Percentiles rank a stretch among this genome's conserved stretches.
Conservation (phyloP, 2,113 vertebrate species). For the Triplophysa siluroides region DNA sequence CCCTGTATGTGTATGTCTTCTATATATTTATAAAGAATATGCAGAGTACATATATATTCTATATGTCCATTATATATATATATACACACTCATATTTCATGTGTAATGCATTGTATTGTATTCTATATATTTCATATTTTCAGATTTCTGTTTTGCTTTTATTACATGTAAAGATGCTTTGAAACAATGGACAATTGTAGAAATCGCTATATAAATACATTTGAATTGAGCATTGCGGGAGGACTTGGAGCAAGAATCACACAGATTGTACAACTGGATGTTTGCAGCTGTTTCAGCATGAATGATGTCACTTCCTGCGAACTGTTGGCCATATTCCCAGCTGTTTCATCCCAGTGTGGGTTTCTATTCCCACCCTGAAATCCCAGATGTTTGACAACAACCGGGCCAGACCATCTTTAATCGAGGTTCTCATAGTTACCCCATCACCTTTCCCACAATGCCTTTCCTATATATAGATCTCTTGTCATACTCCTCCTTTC, state of each 20-base stretch:
- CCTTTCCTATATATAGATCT: constrained; percentile 57
- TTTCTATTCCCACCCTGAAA: constrained; percentile 78
- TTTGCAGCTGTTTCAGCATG: constrained; percentile 51
- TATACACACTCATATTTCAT: too few relatives aligned
- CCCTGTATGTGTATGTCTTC: too few relatives aligned
- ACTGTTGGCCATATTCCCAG: constrained; percentile 67
- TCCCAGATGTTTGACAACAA: constrained; percentile 76
- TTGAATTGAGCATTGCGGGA: background rate
- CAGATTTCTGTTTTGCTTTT: too few relatives aligned
- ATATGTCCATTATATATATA: too few relatives aligned
- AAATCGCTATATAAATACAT: too few relatives aligned
- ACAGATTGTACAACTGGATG: background rate
- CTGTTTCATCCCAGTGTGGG: constrained; percentile 67
- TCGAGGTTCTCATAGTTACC: constrained; percentile 56
- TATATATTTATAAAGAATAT: too few relatives aligned
- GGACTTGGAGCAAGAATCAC: background rate
- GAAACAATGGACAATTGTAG: too few relatives aligned
- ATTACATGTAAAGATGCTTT: too few relatives aligned
- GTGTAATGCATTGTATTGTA: too few relatives aligned
- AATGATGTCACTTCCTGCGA: constrained; percentile 72
- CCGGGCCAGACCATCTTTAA: constrained; percentile 69
- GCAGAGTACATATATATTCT: too few relatives aligned
- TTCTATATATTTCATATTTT: too few relatives aligned
- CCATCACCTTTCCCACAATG: constrained; percentile 53
- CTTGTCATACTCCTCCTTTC: constrained; percentile 34